phyloP scores from a whole-genome alignment of 2,113 vertebrate genomes.

The Microtus oregoni region DNA sequence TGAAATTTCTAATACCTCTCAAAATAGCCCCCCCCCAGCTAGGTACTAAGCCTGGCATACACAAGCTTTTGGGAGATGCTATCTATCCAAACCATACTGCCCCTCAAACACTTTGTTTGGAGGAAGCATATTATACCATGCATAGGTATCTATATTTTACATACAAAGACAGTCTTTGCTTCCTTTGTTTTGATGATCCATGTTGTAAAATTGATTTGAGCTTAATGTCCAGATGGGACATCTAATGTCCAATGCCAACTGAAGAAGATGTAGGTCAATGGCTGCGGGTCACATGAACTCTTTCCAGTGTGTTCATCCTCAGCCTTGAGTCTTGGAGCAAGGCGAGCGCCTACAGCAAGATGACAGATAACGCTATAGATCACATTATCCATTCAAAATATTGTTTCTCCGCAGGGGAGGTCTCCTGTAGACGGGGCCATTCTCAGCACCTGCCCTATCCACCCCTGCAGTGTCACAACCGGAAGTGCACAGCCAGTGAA shows the following conservation, averaged over 20 bases:
- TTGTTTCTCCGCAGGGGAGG: background rate
- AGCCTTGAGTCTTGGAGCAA: background rate
- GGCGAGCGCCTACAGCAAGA: background rate
- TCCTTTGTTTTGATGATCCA: background rate
- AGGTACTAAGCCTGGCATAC: background rate
- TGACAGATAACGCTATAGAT: background rate
- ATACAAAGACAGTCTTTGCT: background rate
- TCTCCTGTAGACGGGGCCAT: background rate
- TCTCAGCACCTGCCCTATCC: accelerated
- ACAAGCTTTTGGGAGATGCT: background rate
- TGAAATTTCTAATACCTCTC: background rate
- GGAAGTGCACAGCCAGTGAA: background rate
- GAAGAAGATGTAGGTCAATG: background rate
- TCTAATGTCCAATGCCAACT: background rate
- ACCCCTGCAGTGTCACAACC: background rate
- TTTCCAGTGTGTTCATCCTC: background rate
- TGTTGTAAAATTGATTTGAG: background rate
- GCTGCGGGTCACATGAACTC: background rate
- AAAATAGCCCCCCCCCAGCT: background rate
- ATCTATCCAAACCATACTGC: background rate
- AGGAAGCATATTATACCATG: background rate
- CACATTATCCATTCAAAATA: background rate
- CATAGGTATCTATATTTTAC: background rate
- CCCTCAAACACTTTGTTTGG: background rate
- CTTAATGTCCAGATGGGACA: background rate